These are phyloP conservation scores for Drosophila phalerata DNA, from an alignment of 2,888 invertebrate genomes.

Conservation along the genomic window DNA sequence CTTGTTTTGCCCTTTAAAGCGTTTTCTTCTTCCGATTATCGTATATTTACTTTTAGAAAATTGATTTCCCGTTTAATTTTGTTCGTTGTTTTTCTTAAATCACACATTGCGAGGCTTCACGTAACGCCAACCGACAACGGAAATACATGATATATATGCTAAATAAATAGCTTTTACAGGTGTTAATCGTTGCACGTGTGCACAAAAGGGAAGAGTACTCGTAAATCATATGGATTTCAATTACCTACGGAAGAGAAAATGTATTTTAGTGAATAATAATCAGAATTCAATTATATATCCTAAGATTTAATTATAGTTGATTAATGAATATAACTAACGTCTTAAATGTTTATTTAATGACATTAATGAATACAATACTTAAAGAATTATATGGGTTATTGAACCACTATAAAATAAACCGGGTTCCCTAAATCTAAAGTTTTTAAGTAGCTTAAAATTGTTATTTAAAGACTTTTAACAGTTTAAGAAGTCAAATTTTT, in stretches of 20 bases:
- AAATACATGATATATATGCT: conserved; percentile 24
- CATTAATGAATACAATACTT: background rate
- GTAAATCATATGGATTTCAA: background rate
- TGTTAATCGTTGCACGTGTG: conserved; percentile 10
- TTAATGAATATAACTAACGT: background rate
- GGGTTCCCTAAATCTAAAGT: too few relatives aligned
- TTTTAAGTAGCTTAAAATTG: too few relatives aligned
- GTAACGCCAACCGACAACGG: conserved; percentile 12
- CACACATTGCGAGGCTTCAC: conserved; percentile 13
- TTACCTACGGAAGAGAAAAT: conserved; percentile 6
- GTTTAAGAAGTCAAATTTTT: too few relatives aligned
- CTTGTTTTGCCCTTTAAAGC: conserved; percentile 56
- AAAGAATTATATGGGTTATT: background rate
- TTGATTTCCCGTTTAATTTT: conserved; percentile 39
- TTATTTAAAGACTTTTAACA: too few relatives aligned
- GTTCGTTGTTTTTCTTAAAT: conserved; percentile 20
- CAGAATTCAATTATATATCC: background rate
- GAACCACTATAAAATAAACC: too few relatives aligned
- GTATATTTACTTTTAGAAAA: conserved; percentile 65
- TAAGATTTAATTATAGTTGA: background rate
- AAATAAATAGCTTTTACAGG: conserved; percentile 9
- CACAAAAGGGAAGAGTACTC: conserved; percentile 3
- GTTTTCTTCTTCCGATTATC: conserved; percentile 57
- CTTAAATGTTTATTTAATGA: background rate
- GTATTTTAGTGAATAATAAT: background rate